Evolutionary conservation across 2,113 vertebrate species (phyloP), one percentile per base, ranked within the genome.

Genomic region (Odontesthes bonariensis): DNA sequence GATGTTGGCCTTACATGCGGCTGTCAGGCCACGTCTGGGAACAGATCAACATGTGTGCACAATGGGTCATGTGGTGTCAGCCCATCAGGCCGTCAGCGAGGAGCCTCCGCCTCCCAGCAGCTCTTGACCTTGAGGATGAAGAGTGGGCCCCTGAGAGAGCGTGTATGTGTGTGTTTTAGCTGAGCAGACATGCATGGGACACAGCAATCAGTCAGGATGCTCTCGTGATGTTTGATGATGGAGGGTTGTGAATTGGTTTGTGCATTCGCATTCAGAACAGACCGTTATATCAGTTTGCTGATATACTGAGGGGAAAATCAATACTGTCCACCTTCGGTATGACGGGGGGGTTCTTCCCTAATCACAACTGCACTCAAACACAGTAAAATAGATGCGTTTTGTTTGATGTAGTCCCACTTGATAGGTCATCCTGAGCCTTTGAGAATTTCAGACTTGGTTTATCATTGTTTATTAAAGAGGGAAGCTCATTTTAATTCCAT

Each of bases 71-170:
- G 20, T 0, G 49, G 83, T 88, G 89, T 92, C 89, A 85, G 82
- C 62, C 76, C 87, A 84, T 91, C 87, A 85, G 70, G 57, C 80
- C 58, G 35, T 76, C 78, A 55, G 61, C 8, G 73, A 84, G 72
- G 57, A 83, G 74, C 70, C 62, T 9, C 75, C 5, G 64, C 62
- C 80, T 81, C 77, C 73, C 71, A 40, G 70, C 71, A 61, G 79
- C 85, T 78, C 84, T 87, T 89, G 88, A 92, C 92, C 92, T 93
- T 93, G 88, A 83, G 75, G 83, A 91, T 82, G 83, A 90, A 69
- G 78, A 85, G 89, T 69, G 70, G 52, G 49, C 58, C 62, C 65
- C 56, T 19, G 8, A 11, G 69, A 62, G 63, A 59, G n/a, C 22
- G 35, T 71, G 72, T 77, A 64, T 68, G 64, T 74, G 72, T 82